These are phyloP conservation scores for Hiodon tergisus DNA, from an alignment of 2,113 vertebrate species.

Conservation along the genomic window DNA sequence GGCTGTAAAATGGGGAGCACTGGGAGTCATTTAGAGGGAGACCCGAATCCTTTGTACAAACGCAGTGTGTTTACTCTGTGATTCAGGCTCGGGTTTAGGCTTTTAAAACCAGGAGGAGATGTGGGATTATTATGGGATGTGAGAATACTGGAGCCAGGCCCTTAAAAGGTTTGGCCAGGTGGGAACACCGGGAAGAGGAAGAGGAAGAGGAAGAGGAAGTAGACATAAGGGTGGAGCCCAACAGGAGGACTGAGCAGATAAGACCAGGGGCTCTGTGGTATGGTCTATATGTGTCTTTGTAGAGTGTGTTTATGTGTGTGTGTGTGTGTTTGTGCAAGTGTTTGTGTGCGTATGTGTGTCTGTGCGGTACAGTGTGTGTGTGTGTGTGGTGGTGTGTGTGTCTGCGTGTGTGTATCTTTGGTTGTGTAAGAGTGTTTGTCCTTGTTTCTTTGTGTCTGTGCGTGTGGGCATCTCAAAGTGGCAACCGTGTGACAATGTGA, in stretches of 20 bases:
- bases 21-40: too few relatives aligned
- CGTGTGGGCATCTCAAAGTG: background rate
- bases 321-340: constrained; percentile 12
- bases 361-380: background rate
- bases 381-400: background rate
- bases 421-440: background rate
- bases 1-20: too few relatives aligned
- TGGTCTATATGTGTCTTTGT: constrained; percentile 1
- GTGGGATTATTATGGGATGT: background rate
- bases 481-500: too few relatives aligned
- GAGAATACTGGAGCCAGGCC: background rate
- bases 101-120: too few relatives aligned
- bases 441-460: background rate
- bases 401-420: background rate
- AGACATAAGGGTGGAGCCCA: constrained; percentile 19
- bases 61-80: too few relatives aligned
- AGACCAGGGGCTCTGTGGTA: constrained; percentile 38
- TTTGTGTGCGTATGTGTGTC: background rate
- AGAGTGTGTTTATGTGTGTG: background rate
- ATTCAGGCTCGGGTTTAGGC: too few relatives aligned
- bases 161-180: too few relatives aligned
- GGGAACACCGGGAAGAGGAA: background rate
- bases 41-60: too few relatives aligned
- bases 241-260: constrained; percentile 43
- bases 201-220: background rate